Evolutionary conservation across 2,888 invertebrate species (phyloP), one percentile per base, ranked within the genome.

Genomic region (Microctonus brassicae): DNA sequence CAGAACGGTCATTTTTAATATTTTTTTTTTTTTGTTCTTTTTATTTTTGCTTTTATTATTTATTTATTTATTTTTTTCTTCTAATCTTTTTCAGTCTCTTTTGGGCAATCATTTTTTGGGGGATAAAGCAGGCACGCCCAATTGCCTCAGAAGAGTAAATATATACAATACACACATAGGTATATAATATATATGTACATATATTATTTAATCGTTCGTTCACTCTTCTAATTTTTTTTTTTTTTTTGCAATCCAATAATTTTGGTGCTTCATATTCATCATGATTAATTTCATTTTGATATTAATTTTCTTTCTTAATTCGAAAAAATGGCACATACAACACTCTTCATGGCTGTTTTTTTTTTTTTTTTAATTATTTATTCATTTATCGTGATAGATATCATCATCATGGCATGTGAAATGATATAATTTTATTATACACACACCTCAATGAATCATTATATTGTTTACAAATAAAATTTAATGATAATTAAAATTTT

Each of bases 131-230:
- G 36, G 47, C 13, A 69, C 17, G 24, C 26, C 24, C 62, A 61
- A 69, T 62, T 26, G 47, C 62, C 13, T 53, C 53, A 52, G 20
- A 53, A 61, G 61, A 62, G 61, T 34, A 55, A 36, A 47, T 34
- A 11, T 68, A 33, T n/a, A 13, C n/a, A 68, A 5, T 71, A 47
- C 47, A 47, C 17, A 17, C 17, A 1, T 7, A 47, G 47, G 17
- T 17, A 7, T 47, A 1, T 68, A 55, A 69, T 69, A 69, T 73
- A 72, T 73, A 69, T 69, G 69, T 52, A 74, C 67, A 55, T 73
- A 71, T 72, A 73, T 75, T 72, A 62, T 72, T 70, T 68, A 61
- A 74, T 72, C 60, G 61, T 58, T 73, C 63, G 61, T 60, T 42
- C 68, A 74, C 63, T 65, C 67, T 72, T 72, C 62, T 64, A 72